Conservation (phyloP, 2,797 vertebrate species). For the Gephyroberyx darwinii region DNA sequence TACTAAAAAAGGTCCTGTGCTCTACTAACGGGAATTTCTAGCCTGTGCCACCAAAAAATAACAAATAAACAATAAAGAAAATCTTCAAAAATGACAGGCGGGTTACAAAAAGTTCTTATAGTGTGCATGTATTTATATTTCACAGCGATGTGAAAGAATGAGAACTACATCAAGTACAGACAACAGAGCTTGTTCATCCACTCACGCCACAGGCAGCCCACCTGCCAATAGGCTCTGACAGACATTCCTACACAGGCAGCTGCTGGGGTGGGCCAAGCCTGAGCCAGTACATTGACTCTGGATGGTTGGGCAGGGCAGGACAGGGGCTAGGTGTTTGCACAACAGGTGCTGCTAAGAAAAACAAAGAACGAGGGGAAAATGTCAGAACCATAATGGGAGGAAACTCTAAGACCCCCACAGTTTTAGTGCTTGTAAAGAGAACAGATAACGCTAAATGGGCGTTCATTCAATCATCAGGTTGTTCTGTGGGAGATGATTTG, state of each 20-base stretch:
- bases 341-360: conserved; percentile 28
- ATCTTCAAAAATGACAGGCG: too few relatives aligned
- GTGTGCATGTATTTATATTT: neutral
- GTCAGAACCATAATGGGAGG: neutral
- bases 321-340: conserved; percentile 10
- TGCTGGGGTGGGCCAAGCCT: conserved; percentile 37
- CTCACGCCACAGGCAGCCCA: conserved; percentile 27
- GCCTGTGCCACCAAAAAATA: too few relatives aligned
- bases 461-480: neutral
- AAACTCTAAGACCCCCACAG: neutral
- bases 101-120: too few relatives aligned
- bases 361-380: conserved; percentile 8
- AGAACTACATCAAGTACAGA: neutral
- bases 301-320: conserved; percentile 20
- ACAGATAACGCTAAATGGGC: neutral
- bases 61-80: too few relatives aligned
- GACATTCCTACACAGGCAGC: conserved; percentile 45
- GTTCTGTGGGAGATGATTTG: neutral
- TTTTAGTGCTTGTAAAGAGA: neutral
- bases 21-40: neutral
- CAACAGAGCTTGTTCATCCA: conserved; percentile 28
- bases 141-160: neutral
- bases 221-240: conserved; percentile 5
- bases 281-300: conserved; percentile 20
- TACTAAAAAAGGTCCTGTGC: neutral